Evolutionary conservation across 2,113 vertebrate species (phyloP), one percentile per base, ranked within the genome.

Genomic region (Stegostoma tigrinum): DNA sequence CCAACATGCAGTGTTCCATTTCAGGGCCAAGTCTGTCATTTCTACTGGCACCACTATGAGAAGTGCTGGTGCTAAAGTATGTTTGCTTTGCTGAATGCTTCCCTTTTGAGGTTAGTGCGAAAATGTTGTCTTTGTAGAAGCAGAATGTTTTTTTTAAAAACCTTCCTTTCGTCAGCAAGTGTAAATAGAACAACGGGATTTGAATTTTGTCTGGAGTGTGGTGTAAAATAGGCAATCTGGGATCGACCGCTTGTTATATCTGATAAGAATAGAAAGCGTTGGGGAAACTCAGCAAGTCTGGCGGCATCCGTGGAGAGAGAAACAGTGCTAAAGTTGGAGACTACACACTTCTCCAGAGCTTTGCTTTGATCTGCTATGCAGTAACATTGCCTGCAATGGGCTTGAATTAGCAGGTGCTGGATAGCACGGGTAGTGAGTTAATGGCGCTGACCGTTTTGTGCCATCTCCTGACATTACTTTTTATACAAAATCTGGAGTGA

Each of bases 11-110:
- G 38, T 10, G 89, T 66, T 67, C 64, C 34, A 93, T 38, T 93
- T 93, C 61, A 93, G 34, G 61, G 89, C 89, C 89, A 93, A 64
- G 19, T 64, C 87, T 91, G 30, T n/a, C 87, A 91, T 91, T 91
- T n/a, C 87, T 64, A 91, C 87, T 91, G 87, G 87, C 87, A 91
- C 87, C 87, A 64, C 52, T 64, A 34, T 91, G 30, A 61, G 55
- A 91, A 91, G 64, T 91, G 87, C 30, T 91, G 87, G 61, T 91
- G 55, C 27, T 91, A 64, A 91, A n/a, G 87, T 91, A 91, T 91
- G 87, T 91, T 64, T 91, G 55, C 87, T n/a, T 27, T 89, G 42
- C 86, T 89, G 86, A 89, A 27, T 89, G 52, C 55, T 91, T 91
- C 87, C 87, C 55, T 91, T 91, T 91, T 91, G 87, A 91, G 55